Base-by-base conservation (phyloP, 2,888 invertebrate species). In the Hydrotaea cyrtoneurina region DNA sequence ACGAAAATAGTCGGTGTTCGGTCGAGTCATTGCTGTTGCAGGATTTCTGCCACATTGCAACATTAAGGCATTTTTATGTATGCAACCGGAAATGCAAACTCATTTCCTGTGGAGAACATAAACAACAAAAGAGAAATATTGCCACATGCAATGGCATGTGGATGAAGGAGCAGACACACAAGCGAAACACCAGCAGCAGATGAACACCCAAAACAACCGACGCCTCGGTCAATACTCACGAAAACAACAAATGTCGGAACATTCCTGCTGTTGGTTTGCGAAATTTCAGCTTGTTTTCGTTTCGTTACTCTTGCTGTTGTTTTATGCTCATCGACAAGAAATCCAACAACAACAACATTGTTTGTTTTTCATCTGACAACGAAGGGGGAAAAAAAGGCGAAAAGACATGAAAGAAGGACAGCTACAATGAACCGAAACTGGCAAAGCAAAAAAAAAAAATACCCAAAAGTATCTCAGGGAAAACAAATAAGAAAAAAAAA, bases 21-120 rank as follows among this genome's bases (percentile, higher is more conserved):
- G 31, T 69, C 66, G 23, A 43, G 39, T 46, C 69, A 46, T 23
- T 69, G 11, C 66, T n/a, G 21, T 66, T 66, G 8, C 43, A 59
- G 59, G 26, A 62, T 15, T 62, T 31, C 31, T 46, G 66, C 64
- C 64, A 64, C 64, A 69, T 21, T 46, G 46, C 69, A 69, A 46
- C 66, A 69, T 39, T 46, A 69, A 46, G 69, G 46, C 69, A 69
- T 81, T 83, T 80, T 80, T 74, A 82, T 82, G 69, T 55, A 64
- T 82, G 73, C 76, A 73, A 82, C 36, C 76, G 85, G 85, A 85
- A 85, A 85, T 85, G 82, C 85, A 85, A 85, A 85, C 85, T 79
- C 85, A 85, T 85, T 85, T 85, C 85, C 85, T 82, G 69, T 80
- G 71, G 39, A 69, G 74, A 77, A 71, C 73, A 85, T 80, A 85